Base-by-base conservation (phyloP, 2,797 vertebrate species). In the Fistularia commersonii region DNA sequence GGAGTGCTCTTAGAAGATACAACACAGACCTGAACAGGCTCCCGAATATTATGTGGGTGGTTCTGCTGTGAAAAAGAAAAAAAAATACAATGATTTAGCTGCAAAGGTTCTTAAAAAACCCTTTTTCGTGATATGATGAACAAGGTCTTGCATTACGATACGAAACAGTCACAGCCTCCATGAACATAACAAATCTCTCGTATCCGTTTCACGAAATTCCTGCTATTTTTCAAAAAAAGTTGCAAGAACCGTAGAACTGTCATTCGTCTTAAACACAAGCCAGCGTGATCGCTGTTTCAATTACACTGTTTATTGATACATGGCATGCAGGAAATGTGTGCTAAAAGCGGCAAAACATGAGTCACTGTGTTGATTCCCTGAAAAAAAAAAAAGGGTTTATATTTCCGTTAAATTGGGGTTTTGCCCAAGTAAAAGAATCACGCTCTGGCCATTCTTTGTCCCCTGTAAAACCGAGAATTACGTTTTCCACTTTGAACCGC, bases 11-110 rank as follows among this genome's bases (percentile, higher is more conserved):
- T 41, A 36, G 53, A 46, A 51, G 64, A 69, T 45, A 53, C 62
- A 64, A 72, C 65, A 68, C 67, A 79, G 63, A 76, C 48, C 75
- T 76, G 67, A 64, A 46, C 48, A 53, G 49, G 38, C 57, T 67
- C 37, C 58, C 48, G 48, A 54, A 68, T 58, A 72, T 63, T 11
- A 59, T 45, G 65, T 63, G 66, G 76, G 71, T 55, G 72, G 71
- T 61, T 61, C 37, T 58, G 72, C 35, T 60, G 66, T 66, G 69
- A 72, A 76, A 83, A 76, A 23, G 4, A 23, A 4, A 23, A 23
- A 23, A 23, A 4, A 23, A 23, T 23, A 23, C 23, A 23, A 23
- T 23, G 23, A 23, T 23, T 23, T 23, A 23, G 23, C 23, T 23
- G 23, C 23, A 23, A 2, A 23, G 23, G 23, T 23, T 23, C 23